Conservation (phyloP, 2,888 invertebrate genomes). For the Calameuta filiformis region DNA sequence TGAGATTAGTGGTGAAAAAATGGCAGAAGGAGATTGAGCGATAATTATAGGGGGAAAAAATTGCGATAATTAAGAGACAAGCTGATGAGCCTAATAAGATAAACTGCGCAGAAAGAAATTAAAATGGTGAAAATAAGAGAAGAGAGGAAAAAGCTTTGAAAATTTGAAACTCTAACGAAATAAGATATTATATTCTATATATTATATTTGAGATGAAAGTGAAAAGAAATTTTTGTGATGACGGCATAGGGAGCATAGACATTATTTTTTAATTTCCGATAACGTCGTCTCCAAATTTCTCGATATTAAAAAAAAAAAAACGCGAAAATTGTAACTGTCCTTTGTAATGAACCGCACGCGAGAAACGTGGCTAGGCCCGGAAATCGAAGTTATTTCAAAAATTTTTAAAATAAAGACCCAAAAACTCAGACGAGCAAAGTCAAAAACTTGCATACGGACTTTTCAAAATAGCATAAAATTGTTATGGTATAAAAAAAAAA, state of each 20-base stretch:
- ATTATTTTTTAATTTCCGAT: slow-evolving; percentile 14
- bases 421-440: not conserved
- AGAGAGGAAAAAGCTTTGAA: slow-evolving; percentile 16
- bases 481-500: not conserved
- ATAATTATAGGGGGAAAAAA: slow-evolving; percentile 13
- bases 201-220: slow-evolving; percentile 32
- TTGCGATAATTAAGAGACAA: slow-evolving; percentile 6
- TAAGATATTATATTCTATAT: slow-evolving; percentile 44
- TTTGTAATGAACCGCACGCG: not conserved
- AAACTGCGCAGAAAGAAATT: not conserved
- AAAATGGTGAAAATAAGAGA: slow-evolving; percentile 13
- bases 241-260: slow-evolving; percentile 7
- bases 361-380: not conserved
- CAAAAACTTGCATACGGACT: not conserved
- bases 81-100: not conserved
- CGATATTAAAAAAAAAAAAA: not conserved
- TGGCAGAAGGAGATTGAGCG: slow-evolving; percentile 9
- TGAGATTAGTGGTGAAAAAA: not conserved
- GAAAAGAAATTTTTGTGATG: slow-evolving; percentile 14
- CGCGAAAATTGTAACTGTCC: not conserved
- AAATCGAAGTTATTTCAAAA: not conserved
- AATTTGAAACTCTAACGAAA: slow-evolving; percentile 35
- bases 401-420: not conserved
- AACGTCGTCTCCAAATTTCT: slow-evolving; percentile 6
- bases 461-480: not conserved